Evolutionary conservation across 2,113 vertebrate genomes (phyloP).

Genomic region (Thomomys bottae): DNA sequence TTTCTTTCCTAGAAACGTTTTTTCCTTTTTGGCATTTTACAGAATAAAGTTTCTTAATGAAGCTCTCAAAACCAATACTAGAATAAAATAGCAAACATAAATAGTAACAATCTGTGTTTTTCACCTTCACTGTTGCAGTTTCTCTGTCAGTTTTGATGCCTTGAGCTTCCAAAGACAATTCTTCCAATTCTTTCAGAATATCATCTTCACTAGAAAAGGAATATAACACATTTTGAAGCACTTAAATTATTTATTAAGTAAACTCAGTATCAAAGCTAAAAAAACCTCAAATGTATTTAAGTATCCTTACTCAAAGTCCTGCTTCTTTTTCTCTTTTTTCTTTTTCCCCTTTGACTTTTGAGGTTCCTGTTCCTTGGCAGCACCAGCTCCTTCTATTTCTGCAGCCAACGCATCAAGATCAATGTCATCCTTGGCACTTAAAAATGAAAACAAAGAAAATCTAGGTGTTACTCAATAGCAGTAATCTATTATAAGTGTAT

Average conservation of each 20-base stretch:
- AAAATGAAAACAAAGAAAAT: conserved; percentile 63
- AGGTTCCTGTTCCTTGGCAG: conserved; percentile 92
- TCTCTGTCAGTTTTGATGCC: conserved; percentile 90
- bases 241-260: conserved; percentile 4
- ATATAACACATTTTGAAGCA: conserved; percentile 59
- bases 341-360: conserved; percentile 94
- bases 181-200: conserved; percentile 97
- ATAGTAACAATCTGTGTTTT: conserved; percentile 1
- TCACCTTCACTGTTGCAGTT: conserved; percentile 85
- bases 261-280: conserved; percentile 39
- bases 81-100: background rate
- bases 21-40: conserved; percentile 34
- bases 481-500: rapidly evolving
- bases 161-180: conserved; percentile 92
- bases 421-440: conserved; percentile 93
- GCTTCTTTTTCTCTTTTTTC: conserved; percentile 93
- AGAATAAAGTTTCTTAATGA: conserved; percentile 32
- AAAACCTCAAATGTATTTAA: conserved; percentile 41
- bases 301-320: conserved; percentile 93
- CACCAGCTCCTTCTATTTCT: conserved; percentile 97
- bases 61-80: background rate
- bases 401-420: conserved; percentile 97
- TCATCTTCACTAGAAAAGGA: conserved; percentile 94
- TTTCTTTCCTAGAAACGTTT: background rate
- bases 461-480: conserved; percentile 44